A percentile compares a stretch with the other conserved stretches of the same genome.
Evolutionary conservation across 2,888 invertebrate species (phyloP).

Genomic region (Parochlus steinenii): DNA sequence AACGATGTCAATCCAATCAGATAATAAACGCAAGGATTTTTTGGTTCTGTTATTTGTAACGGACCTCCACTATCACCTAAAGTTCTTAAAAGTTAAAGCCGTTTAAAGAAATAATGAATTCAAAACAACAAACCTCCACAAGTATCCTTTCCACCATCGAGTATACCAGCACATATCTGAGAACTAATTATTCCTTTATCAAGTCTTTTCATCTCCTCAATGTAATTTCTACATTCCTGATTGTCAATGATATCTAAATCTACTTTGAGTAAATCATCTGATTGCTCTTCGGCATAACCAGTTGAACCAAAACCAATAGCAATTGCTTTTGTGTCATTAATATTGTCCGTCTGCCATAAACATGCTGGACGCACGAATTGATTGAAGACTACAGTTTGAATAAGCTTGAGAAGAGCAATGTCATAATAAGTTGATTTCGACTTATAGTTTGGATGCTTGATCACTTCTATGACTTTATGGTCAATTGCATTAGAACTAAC

Average conservation of each 20-base stretch:
- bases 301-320: slow-evolving; percentile 30
- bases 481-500: slow-evolving; percentile 28
- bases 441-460: slow-evolving; percentile 34
- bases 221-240: slow-evolving; percentile 21
- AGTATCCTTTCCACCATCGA: slow-evolving; percentile 27
- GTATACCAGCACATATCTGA: slow-evolving; percentile 31
- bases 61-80: slow-evolving; percentile 31
- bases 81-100: too few species aligned
- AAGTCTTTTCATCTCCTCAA: slow-evolving; percentile 23
- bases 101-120: too few species aligned
- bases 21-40: slow-evolving; percentile 26
- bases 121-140: slow-evolving; percentile 17
- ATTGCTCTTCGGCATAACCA: slow-evolving; percentile 20
- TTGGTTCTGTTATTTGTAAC: slow-evolving; percentile 22
- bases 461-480: slow-evolving; percentile 28
- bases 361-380: slow-evolving; percentile 26
- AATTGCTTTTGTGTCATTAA: slow-evolving; percentile 20
- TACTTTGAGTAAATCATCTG: slow-evolving; percentile 28
- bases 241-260: slow-evolving; percentile 23
- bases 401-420: slow-evolving; percentile 37
- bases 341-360: slow-evolving; percentile 21
- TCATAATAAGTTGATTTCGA: slow-evolving; percentile 38
- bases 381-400: slow-evolving; percentile 19
- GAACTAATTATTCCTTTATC: slow-evolving; percentile 25
- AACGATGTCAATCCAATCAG: slow-evolving; percentile 29